Evolutionary conservation across 2,888 invertebrate species (phyloP), one percentile per base, ranked within the genome.

Genomic region (Eurytoma californica): DNA sequence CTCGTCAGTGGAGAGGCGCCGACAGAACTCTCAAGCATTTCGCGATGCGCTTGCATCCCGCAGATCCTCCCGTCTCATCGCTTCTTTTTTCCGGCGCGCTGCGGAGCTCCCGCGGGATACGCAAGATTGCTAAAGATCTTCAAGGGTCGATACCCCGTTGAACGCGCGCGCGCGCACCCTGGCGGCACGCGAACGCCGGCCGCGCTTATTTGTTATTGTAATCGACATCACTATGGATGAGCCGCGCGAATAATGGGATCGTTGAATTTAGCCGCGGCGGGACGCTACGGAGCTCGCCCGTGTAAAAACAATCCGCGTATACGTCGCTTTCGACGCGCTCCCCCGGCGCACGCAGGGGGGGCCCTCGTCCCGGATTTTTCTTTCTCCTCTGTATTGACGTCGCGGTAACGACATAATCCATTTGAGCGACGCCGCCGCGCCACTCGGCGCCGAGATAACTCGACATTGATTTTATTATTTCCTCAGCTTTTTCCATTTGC

Each of bases 141-240:
- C 30, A 18, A 16, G n/a, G 51, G 28, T 3, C 66, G 66, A 67
- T 67, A 67, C 24, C 49, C 51, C 28, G n/a, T n/a, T n/a, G n/a
- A n/a, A n/a, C n/a, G n/a, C n/a, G n/a, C n/a, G n/a, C n/a, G n/a
- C n/a, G 24, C 16, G 55, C 24, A 5, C n/a, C 5, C 18, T 18
- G 18, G 12, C 16, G 39, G 53, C 2, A 30, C 39, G 39, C 39
- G 39, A 39, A 9, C 39, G 39, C 24, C 24, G 24, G 60, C 60
- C 82, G 84, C 85, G 83, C 84, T 85, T 86, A 88, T 86, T 88
- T 88, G 86, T 88, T 87, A 88, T 86, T 87, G 86, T 87, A 86
- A 88, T 87, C 85, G 83, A 81, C 86, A 87, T 88, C 84, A 87
- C 86, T 86, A 86, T 87, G 87, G 86, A 88, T 87, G 86, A 88